A percentile compares a stretch with the other conserved stretches of the same genome.
Evolutionary conservation across 2,113 vertebrate species (phyloP).

Genomic region (Heterotis niloticus): DNA sequence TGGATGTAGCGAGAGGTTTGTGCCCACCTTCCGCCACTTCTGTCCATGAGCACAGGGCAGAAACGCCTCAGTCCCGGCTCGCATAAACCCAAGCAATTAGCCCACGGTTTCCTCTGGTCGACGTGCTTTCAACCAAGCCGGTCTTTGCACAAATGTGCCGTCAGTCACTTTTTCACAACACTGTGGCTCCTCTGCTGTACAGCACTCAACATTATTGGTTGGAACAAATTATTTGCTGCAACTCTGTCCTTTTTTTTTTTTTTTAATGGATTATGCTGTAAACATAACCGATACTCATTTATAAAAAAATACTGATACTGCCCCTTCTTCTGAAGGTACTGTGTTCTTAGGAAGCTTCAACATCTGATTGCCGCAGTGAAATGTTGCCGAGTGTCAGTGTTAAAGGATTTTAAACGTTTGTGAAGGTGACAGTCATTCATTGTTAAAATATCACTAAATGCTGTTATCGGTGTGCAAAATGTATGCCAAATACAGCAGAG

Average conservation of each 20-base stretch:
- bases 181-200: not conserved
- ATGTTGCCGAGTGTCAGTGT: no score
- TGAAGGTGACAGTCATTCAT: no score
- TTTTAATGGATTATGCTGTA: not conserved
- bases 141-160: not conserved
- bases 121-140: not conserved
- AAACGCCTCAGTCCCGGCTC: not conserved
- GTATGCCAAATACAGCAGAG: no score
- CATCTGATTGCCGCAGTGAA: no score
- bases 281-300: not conserved
- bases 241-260: not conserved
- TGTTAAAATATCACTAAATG: no score
- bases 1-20: no score
- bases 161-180: not conserved
- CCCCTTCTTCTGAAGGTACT: not conserved
- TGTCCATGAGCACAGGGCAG: no score
- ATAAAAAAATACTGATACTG: slow-evolving; percentile 1
- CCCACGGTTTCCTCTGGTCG: not conserved
- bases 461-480: no score
- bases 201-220: not conserved
- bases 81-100: not conserved
- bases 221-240: not conserved
- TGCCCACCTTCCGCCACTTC: no score
- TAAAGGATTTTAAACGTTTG: no score
- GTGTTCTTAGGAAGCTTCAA: no score